phyloP scores from a whole-genome alignment of 1,140 invertebrate species.

The Myzus persicae region DNA sequence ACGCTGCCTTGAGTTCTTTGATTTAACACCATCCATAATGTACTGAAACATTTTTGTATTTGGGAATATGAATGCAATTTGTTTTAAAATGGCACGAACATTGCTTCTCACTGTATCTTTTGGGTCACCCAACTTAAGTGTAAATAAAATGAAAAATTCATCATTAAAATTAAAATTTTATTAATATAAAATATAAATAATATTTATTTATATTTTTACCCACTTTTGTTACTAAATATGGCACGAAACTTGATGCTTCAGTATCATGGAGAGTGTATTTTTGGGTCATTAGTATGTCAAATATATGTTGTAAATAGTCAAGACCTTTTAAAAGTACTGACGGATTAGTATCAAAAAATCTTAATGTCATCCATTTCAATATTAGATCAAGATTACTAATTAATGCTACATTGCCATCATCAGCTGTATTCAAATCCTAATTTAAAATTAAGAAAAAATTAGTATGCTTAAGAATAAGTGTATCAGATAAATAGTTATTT shows the following conservation, averaged over 20 bases:
- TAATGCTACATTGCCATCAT: slow-evolving; percentile 78
- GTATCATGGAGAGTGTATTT: slow-evolving; percentile 88
- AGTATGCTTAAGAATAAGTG: not conserved
- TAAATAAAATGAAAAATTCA: slow-evolving; percentile 45
- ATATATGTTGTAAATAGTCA: slow-evolving; percentile 87
- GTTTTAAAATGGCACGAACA: slow-evolving; percentile 85
- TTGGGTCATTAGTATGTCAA: slow-evolving; percentile 79
- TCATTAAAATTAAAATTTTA: not conserved
- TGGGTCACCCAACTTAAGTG: slow-evolving; percentile 85
- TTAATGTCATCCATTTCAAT: slow-evolving; percentile 93
- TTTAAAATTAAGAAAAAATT: not conserved
- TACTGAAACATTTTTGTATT: slow-evolving; percentile 89
- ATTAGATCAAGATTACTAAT: slow-evolving; percentile 93
- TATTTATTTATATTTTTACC: slow-evolving; percentile 51
- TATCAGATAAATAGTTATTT: slow-evolving; percentile 2
- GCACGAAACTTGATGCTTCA: slow-evolving; percentile 93
- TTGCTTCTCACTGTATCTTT: slow-evolving; percentile 93
- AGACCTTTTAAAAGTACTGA: slow-evolving; percentile 93
- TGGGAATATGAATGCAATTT: slow-evolving; percentile 86
- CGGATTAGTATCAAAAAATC: slow-evolving; percentile 98
- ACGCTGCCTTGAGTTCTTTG: slow-evolving; percentile 95
- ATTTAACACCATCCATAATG: slow-evolving; percentile 93
- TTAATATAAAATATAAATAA: not conserved
- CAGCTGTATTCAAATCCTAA: slow-evolving; percentile 64
- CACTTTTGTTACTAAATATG: slow-evolving; percentile 91